Conservation (phyloP, 2,888 invertebrate species). For the Rhimphoctona megacephalus region DNA sequence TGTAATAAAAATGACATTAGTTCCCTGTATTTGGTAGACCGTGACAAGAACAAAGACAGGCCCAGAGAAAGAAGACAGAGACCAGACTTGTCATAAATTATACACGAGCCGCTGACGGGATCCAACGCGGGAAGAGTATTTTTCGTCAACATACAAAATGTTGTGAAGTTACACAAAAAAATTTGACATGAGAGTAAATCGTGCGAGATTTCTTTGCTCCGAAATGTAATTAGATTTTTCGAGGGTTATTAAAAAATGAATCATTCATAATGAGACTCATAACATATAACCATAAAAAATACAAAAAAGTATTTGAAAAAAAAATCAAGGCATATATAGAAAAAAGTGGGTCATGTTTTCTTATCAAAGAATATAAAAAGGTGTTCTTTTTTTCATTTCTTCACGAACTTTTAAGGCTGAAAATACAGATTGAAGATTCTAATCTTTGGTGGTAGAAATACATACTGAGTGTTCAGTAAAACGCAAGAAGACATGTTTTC, state of each 20-base stretch:
- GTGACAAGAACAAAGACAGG: constrained; percentile 40
- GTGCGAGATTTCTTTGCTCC: neutral
- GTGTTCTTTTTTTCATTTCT: neutral
- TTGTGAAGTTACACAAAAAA: neutral
- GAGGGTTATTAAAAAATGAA: neutral
- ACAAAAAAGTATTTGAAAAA: too few relatives aligned
- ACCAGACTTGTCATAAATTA: neutral
- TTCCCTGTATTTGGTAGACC: constrained; percentile 48
- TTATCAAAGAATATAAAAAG: too few relatives aligned
- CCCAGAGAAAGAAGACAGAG: neutral
- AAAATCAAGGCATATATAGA: too few relatives aligned
- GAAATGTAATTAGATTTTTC: neutral
- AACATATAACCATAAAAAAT: neutral
- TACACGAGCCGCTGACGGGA: neutral
- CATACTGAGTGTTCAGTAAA: neutral
- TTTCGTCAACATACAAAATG: neutral
- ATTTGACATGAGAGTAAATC: neutral
- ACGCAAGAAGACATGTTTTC: neutral
- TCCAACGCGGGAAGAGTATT: neutral
- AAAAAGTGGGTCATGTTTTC: too few relatives aligned
- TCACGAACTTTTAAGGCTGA: neutral
- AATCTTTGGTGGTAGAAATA: neutral
- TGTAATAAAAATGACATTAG: constrained; percentile 56
- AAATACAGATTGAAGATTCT: neutral
- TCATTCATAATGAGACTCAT: neutral